phyloP scores from a whole-genome alignment of 1,140 invertebrate genomes.

The Atta colombica region DNA sequence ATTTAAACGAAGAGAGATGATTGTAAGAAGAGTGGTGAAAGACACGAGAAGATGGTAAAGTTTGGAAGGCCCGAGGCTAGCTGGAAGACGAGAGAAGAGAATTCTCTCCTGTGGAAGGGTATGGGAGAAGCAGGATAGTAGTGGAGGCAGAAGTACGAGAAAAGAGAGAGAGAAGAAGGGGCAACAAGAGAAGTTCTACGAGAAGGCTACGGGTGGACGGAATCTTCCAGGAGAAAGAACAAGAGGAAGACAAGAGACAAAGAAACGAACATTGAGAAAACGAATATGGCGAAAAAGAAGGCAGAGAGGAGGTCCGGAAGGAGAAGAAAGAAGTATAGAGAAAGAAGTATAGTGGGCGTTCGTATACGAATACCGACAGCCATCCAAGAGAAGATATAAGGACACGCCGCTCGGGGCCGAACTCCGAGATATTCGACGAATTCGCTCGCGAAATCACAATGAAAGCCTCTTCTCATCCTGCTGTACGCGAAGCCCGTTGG shows the following conservation, averaged over 20 bases:
- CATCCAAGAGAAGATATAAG: slow-evolving; percentile 60
- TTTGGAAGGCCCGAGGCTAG: slow-evolving; percentile 74
- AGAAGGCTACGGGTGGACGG: slow-evolving; percentile 64
- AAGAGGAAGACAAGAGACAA: slow-evolving; percentile 61
- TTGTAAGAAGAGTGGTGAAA: slow-evolving; percentile 2
- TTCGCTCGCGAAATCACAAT: slow-evolving; percentile 64
- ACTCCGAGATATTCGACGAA: slow-evolving; percentile 65
- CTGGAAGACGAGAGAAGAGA: slow-evolving; percentile 66
- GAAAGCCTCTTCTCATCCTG: slow-evolving; percentile 37
- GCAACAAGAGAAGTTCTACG: slow-evolving; percentile 72
- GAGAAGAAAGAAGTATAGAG: neutral
- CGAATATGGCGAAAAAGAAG: slow-evolving; percentile 52
- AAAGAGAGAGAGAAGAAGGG: neutral
- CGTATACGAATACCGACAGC: slow-evolving; percentile 65
- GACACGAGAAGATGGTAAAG: slow-evolving; percentile 73
- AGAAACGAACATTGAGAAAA: slow-evolving; percentile 71
- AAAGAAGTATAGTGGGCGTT: slow-evolving; percentile 62
- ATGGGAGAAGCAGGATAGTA: neutral
- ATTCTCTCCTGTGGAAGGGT: slow-evolving; percentile 59
- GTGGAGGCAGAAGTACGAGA: slow-evolving; percentile 23
- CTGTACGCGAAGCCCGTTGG: slow-evolving; percentile 9
- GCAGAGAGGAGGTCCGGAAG: neutral
- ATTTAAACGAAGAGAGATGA: slow-evolving; percentile 54
- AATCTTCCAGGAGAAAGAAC: slow-evolving; percentile 49
- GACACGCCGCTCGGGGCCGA: slow-evolving; percentile 58